Evolutionary conservation across 2,113 vertebrate species (phyloP).

Genomic region (Rutilus rutilus): DNA sequence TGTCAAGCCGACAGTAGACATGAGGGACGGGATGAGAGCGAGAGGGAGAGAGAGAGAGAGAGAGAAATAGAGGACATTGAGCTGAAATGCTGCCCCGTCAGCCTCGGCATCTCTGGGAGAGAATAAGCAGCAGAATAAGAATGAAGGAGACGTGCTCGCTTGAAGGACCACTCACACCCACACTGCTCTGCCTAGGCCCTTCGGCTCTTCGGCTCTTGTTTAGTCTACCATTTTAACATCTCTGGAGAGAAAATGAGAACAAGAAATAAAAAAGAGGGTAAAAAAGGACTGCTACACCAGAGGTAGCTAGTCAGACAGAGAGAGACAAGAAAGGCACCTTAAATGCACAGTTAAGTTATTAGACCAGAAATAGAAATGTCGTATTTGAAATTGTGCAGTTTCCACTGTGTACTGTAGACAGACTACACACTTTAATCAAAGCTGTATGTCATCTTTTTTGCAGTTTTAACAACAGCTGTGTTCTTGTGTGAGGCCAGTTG

Average conservation of each 20-base stretch:
- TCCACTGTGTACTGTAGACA: background rate
- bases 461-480: background rate
- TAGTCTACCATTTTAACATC: slow-evolving; percentile 43
- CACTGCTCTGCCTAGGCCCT: slow-evolving; percentile 5
- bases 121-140: slow-evolving; percentile 38
- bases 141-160: slow-evolving; percentile 32
- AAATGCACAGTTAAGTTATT: background rate
- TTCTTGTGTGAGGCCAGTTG: background rate
- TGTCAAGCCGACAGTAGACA: slow-evolving; percentile 13
- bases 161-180: slow-evolving; percentile 20
- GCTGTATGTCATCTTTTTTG: background rate
- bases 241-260: slow-evolving; percentile 13
- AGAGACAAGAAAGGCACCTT: background rate
- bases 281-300: background rate
- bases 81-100: slow-evolving; percentile 22
- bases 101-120: slow-evolving; percentile 16
- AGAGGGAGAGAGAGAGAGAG: background rate
- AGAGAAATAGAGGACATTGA: slow-evolving; percentile 14
- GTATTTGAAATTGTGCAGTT: background rate
- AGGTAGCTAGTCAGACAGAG: background rate
- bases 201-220: slow-evolving; percentile 32
- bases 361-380: background rate
- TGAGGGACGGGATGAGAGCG: background rate
- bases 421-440: background rate
- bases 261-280: background rate